Base-by-base conservation (phyloP, 1,140 invertebrate species). In the Ostrea edulis region DNA sequence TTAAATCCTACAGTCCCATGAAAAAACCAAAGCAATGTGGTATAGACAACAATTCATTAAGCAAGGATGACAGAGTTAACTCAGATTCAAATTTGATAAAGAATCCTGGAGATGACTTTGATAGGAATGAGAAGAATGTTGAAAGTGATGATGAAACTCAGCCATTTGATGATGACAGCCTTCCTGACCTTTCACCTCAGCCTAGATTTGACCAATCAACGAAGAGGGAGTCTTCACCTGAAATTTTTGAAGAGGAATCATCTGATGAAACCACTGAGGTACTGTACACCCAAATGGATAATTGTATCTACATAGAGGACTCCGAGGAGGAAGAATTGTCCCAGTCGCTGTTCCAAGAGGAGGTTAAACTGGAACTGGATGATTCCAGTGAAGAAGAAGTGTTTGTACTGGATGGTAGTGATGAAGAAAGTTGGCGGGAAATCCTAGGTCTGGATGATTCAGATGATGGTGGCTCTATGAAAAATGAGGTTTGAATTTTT, bases 101-200 rank as follows among this genome's bases (percentile, higher is more conserved):
- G 3, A 77, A 25, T 35, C 11, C 17, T 77, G 25, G 29, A 35
- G 14, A 35, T 35, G 68, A 77, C 12, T 17, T 29, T 11, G 8
- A 14, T 29, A 77, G 7, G 12, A 77, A 77, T 77, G 25, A 14
- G 25, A 35, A 3, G 25, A 25, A 29, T 77, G 68, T 29, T 29
- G 68, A 29, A 35, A 77, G 68, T 77, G 68, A 77, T 35, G 68
- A 77, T 77, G 68, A 77, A 35, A 77, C 68, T 77, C 68, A 77
- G 29, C 68, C 68, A 29, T 77, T 35, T 77, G 8, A 77, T 35
- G 68, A 77, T 77, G 14, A 20, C 17, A 25, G 35, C 29, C 68
- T 77, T 14, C 68, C 68, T 77, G 68, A 77, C 29, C 68, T 77
- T 77, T 77, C 68, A 77, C 68, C 68, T 77, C 25, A 8, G 35